phyloP scores from a whole-genome alignment of 2,113 vertebrate genomes.

The Scytalopus superciliaris region DNA sequence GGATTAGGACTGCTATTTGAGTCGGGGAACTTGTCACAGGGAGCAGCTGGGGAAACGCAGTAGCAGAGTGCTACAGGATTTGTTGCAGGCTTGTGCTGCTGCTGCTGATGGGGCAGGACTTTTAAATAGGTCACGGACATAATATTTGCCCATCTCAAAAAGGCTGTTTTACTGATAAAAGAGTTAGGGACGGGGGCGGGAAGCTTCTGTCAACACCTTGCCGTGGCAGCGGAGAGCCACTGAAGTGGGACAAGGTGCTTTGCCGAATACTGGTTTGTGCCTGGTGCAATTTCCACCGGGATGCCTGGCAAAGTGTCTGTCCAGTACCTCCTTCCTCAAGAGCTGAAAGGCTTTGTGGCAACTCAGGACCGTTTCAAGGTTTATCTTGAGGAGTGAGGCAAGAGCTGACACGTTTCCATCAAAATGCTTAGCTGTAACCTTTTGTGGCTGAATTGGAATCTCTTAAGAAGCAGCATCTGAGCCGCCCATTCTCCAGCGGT shows the following conservation, averaged over 20 bases:
- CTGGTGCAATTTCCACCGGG: background rate
- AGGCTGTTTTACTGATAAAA: background rate
- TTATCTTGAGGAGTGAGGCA: background rate
- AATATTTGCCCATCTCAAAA: background rate
- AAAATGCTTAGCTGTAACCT: background rate
- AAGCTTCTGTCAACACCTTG: background rate
- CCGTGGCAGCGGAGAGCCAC: background rate
- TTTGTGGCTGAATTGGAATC: slow-evolving; percentile 13
- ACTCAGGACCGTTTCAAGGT: background rate
- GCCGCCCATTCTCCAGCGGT: background rate
- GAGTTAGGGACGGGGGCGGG: background rate
- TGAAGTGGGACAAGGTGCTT: background rate
- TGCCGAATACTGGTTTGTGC: background rate
- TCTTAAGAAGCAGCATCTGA: slow-evolving; percentile 19
- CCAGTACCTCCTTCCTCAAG: background rate
- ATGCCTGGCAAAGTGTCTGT: background rate
- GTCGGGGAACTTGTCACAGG: background rate
- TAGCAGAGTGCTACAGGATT: background rate
- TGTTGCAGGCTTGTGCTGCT: background rate
- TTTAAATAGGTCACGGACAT: background rate
- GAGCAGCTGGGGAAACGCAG: background rate
- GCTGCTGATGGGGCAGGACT: background rate
- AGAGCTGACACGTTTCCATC: background rate
- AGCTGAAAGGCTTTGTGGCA: background rate
- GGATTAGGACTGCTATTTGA: background rate